These are phyloP conservation scores for Rhamphomyia laevipes DNA, from an alignment of 2,888 invertebrate genomes.

Conservation along the genomic window DNA sequence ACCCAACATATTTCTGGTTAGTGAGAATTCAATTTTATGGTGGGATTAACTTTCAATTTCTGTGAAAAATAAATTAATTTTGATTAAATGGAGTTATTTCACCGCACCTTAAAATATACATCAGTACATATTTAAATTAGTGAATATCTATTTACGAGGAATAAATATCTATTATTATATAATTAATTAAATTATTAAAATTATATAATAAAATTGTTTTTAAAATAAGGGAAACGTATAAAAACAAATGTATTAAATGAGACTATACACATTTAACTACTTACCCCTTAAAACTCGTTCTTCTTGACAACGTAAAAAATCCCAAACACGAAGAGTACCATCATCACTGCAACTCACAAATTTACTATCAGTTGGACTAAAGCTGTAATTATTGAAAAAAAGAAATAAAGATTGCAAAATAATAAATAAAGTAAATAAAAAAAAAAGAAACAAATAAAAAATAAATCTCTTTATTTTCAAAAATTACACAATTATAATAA, in stretches of 20 bases:
- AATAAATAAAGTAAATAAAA: background rate
- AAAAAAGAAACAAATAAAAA: conserved; percentile 2
- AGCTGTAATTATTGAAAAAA: conserved; percentile 49
- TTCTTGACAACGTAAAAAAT: conserved; percentile 93
- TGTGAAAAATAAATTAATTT: no score
- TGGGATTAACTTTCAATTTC: no score
- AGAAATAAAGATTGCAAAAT: conserved; percentile 2
- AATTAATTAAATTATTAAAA: background rate
- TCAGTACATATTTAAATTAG: no score
- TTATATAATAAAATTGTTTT: background rate
- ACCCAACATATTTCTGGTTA: no score
- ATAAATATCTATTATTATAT: background rate
- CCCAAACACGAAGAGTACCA: conserved; percentile 97
- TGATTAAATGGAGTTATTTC: no score
- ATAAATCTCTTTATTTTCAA: background rate
- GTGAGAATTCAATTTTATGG: no score
- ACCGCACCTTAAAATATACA: no score
- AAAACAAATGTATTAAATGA: background rate
- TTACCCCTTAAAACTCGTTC: conserved; percentile 81
- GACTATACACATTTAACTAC: conserved; percentile 12
- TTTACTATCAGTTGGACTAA: conserved; percentile 97
- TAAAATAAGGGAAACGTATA: no score
- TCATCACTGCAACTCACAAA: conserved; percentile 99
- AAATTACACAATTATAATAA: no score
- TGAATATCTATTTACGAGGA: no score